A percentile compares a stretch with the other conserved stretches of the same genome.
These are phyloP conservation scores for Cordilura impudica DNA, from an alignment of 2,888 invertebrate species.

Conservation along the genomic window DNA sequence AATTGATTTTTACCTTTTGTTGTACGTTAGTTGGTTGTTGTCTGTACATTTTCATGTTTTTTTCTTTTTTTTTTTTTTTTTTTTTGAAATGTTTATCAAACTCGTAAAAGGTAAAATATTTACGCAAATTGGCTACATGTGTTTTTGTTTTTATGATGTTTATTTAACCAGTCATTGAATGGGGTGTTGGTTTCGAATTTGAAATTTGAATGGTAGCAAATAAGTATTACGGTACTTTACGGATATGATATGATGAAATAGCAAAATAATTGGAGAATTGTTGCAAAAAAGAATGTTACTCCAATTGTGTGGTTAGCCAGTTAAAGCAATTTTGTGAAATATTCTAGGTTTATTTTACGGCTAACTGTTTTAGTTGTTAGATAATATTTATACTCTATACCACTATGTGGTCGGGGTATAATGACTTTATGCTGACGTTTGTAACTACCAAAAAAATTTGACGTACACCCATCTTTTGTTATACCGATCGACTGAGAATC, in stretches of 20 bases:
- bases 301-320: background rate
- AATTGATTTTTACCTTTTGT: constrained; percentile 54
- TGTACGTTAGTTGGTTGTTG: background rate
- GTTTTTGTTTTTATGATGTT: constrained; percentile 47
- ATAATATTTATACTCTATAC: too few relatives aligned
- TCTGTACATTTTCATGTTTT: too few relatives aligned
- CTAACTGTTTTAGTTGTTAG: background rate
- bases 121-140: constrained; percentile 61
- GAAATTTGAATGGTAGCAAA: background rate
- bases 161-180: background rate
- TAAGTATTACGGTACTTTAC: constrained; percentile 55
- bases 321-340: background rate
- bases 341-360: background rate
- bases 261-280: constrained; percentile 51
- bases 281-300: constrained; percentile 18
- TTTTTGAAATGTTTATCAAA: constrained; percentile 23
- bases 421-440: too few relatives aligned
- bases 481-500: too few relatives aligned
- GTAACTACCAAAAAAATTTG: too few relatives aligned
- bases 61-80: background rate
- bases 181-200: background rate
- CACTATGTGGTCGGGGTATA: too few relatives aligned
- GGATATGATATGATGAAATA: constrained; percentile 58
- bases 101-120: constrained; percentile 58
- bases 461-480: too few relatives aligned